Conservation (phyloP, 2,113 vertebrate species). For the Genyomyrus donnyi region DNA sequence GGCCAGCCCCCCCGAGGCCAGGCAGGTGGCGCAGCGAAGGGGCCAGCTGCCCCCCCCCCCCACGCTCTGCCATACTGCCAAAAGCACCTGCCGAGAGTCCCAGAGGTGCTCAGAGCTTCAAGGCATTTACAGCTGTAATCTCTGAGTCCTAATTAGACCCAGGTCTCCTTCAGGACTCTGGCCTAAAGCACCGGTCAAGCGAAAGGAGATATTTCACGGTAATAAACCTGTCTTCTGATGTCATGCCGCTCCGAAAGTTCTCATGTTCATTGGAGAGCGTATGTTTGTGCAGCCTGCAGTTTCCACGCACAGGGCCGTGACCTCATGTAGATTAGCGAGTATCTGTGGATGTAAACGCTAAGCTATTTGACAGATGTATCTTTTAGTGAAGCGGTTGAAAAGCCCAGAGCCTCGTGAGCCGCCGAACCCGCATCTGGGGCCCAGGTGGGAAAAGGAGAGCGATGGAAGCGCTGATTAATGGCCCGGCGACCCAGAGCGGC, state of each 20-base stretch:
- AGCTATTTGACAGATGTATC: not conserved
- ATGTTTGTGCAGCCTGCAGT: not conserved
- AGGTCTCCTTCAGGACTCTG: not conserved
- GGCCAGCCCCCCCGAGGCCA: conserved; percentile 34
- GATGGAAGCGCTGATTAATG: not conserved
- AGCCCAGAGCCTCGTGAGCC: not conserved
- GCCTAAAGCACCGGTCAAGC: not conserved
- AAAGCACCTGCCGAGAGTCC: not conserved
- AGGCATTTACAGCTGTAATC: not conserved
- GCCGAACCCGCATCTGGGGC: not conserved
- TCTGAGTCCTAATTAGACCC: conserved; percentile 13
- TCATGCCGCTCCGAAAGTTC: not conserved
- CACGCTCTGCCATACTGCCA: not conserved
- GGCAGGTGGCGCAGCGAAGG: conserved; percentile 54
- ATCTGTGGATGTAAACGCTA: not conserved
- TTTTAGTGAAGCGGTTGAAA: not conserved
- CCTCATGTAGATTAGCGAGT: not conserved
- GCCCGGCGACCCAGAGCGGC: not conserved
- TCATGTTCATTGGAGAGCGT: not conserved
- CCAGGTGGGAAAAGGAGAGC: not conserved
- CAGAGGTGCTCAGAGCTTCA: not conserved
- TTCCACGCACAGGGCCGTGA: not conserved
- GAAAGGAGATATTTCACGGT: not conserved
- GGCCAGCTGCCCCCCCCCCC: conserved; percentile 39
- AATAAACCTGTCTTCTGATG: conserved; percentile 2